phyloP scores from a whole-genome alignment of 2,113 vertebrate species.

The Agelaius tricolor region DNA sequence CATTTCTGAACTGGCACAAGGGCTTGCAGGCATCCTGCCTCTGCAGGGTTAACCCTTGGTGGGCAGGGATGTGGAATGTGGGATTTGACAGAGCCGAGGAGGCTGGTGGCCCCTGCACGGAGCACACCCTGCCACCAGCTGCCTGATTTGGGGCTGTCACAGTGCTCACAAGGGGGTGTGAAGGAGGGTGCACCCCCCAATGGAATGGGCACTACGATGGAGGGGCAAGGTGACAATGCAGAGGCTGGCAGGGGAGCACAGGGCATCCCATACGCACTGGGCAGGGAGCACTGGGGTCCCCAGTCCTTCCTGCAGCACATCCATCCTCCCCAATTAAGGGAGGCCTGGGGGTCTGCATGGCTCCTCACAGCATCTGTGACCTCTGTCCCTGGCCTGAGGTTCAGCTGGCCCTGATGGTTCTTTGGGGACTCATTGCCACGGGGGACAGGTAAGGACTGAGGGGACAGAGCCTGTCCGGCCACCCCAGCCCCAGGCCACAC shows the following conservation, averaged over 20 bases:
- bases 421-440: conserved; percentile 58
- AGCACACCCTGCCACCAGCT: not conserved
- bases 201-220: rapidly evolving
- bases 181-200: rapidly evolving
- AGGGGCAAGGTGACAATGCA: not conserved
- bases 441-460: not conserved
- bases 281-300: not conserved
- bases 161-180: not conserved
- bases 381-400: not conserved
- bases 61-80: not conserved
- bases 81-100: not conserved
- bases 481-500: rapidly evolving
- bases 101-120: not conserved
- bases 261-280: not conserved
- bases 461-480: not conserved
- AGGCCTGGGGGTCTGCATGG: not conserved
- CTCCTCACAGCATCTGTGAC: conserved; percentile 22
- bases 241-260: not conserved
- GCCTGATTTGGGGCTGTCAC: not conserved
- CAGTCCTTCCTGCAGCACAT: not conserved
- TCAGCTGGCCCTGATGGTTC: conserved; percentile 47
- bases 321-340: not conserved
- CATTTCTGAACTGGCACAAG: conserved; percentile 48
- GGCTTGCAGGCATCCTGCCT: not conserved
- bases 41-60: conserved; percentile 12